Base-by-base conservation (phyloP, 2,113 vertebrate species). In the Nyctibius bracteatus region DNA sequence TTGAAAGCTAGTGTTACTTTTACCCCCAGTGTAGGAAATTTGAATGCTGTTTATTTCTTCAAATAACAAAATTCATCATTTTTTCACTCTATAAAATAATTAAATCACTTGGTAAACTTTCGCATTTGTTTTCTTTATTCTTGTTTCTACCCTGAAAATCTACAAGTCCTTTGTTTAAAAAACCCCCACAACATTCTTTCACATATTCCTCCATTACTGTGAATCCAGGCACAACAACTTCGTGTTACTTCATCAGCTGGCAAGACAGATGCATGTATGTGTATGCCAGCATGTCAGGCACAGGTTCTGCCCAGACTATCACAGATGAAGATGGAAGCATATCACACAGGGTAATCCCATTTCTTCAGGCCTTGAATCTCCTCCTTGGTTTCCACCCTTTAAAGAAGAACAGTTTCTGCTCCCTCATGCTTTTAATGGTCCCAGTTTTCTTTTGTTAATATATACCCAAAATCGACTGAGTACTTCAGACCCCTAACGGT, bases 1-100 rank as follows among this genome's bases (percentile, higher is more conserved):
- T 83, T 95, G 82, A 93, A 96, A 92, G 28, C 71, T 62, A 22
- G 43, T 81, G 67, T 93, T 94, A 94, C 90, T 88, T 92, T 91
- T 86, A 90, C 71, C 78, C 31, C 37, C 33, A 41, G 21, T 35
- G 21, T 20, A 88, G 66, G 46, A 85, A 95, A 79, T 66, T 11
- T 77, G 25, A 72, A 80, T 90, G 49, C 2, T 85, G 13, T 77
- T 12, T 94, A 78, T 89, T 94, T 93, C 58, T 59, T 91, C 46
- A 96, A 87, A 94, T 72, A 96, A 96, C 82, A 94, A 91, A 90
- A 82, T 44, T 58, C 8, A 71, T 68, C 2, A 28, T 51, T 87
- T 35, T 70, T 66, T 65, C 24, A 33, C 23, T 73, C 49, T 41
- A 62, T 49, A 39, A 82, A 94, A 90, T 88, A 88, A 91, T 92